A percentile compares a stretch with the other conserved stretches of the same genome.
Conservation (phyloP, 2,797 vertebrate species). For the Enteromius afrohamiltoni region DNA sequence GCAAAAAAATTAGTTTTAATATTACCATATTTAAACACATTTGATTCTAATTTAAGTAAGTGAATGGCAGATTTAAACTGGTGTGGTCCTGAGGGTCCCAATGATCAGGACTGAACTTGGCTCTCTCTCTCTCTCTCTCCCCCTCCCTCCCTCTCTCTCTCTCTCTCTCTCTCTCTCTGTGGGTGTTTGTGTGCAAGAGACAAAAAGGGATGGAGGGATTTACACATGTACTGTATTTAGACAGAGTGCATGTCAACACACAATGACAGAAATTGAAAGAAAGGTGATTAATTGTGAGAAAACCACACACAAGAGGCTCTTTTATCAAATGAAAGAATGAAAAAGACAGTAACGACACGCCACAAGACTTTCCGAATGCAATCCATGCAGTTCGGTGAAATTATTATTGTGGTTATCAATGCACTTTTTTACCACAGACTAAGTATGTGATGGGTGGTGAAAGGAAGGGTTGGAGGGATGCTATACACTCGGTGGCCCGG, state of each 20-base stretch:
- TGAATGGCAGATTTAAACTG: constrained; percentile 49
- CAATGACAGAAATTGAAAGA: constrained; percentile 59
- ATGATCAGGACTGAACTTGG: constrained; percentile 55
- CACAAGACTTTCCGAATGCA: neutral
- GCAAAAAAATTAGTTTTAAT: neutral
- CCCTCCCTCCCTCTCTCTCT: neutral
- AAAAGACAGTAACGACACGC: neutral
- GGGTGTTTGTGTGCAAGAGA: constrained; percentile 45
- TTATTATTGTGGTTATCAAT: neutral
- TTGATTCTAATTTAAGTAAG: constrained; percentile 12
- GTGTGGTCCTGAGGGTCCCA: constrained; percentile 60
- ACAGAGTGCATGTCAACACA: constrained; percentile 58
- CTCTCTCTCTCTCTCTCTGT: constrained; percentile 16
- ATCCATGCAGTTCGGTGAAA: neutral
- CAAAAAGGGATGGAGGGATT: constrained; percentile 63
- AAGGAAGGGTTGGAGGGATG: constrained; percentile 46
- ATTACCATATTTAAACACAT: neutral
- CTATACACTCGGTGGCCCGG: constrained; percentile 17
- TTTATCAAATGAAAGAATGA: neutral
- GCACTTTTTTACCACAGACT: neutral
- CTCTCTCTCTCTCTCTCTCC: constrained; percentile 37
- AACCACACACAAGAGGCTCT: neutral
- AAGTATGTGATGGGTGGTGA: neutral
- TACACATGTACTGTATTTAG: constrained; percentile 63
- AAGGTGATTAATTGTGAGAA: constrained; percentile 11